phyloP scores from a whole-genome alignment of 2,797 vertebrate species.

The Gymnoscopelus microlampas region DNA sequence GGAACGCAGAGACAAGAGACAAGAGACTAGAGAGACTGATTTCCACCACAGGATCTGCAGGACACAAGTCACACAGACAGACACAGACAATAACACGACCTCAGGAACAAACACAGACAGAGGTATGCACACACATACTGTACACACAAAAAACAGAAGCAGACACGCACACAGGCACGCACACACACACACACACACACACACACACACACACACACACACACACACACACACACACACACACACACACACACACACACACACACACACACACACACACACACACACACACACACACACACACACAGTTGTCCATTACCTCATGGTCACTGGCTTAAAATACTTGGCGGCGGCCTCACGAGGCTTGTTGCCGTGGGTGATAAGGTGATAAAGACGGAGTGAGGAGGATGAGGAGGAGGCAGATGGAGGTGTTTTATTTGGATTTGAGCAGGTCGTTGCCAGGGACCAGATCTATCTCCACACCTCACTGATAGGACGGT shows the following conservation, averaged over 20 bases:
- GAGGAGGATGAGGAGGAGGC: conserved; percentile 2
- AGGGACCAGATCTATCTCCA: neutral
- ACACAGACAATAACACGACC: neutral
- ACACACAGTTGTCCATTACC: conserved; percentile 14
- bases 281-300: conserved; percentile 15
- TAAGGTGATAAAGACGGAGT: neutral
- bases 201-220: conserved; percentile 3
- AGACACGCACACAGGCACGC: neutral
- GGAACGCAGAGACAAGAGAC: too few species aligned
- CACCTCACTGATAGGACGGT: too few species aligned
- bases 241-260: conserved; percentile 6
- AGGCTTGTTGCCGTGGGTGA: conserved; percentile 8
- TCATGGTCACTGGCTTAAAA: conserved; percentile 20
- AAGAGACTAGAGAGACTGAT: too few species aligned
- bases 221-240: conserved; percentile 5
- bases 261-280: neutral
- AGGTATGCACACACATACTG: too few species aligned
- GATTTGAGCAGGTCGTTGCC: neutral
- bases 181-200: neutral
- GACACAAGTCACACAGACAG: neutral
- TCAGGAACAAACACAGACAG: conserved; percentile 1
- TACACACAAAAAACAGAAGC: neutral
- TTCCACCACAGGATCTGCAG: too few species aligned
- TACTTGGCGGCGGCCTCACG: neutral
- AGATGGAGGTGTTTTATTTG: conserved; percentile 5